Evolutionary conservation across 2,113 vertebrate genomes (phyloP).

Genomic region (Piaya cayana): DNA sequence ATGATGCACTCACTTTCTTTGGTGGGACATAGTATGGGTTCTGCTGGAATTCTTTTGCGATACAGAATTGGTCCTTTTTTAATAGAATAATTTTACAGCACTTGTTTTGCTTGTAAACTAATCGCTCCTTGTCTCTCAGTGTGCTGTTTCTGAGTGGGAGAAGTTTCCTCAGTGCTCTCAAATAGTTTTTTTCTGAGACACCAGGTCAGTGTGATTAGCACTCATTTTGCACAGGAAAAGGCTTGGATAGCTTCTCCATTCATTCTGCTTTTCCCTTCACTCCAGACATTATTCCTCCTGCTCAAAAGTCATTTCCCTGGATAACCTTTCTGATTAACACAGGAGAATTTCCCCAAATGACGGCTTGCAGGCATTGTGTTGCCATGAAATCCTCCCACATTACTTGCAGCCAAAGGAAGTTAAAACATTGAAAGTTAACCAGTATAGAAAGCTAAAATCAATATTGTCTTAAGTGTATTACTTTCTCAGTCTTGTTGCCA

Average conservation of each 20-base stretch:
- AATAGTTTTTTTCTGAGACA: not conserved
- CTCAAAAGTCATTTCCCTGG: conserved; percentile 25
- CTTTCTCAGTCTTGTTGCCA: not conserved
- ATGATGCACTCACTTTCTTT: not conserved
- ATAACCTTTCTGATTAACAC: conserved; percentile 13
- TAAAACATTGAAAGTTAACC: not conserved
- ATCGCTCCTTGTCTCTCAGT: not conserved
- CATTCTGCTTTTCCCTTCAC: not conserved
- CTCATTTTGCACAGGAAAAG: conserved; percentile 11
- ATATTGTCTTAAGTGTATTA: not conserved
- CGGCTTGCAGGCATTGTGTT: not conserved
- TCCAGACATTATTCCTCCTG: conserved; percentile 6
- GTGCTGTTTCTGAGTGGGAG: not conserved
- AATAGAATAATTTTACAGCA: not conserved
- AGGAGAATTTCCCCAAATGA: not conserved
- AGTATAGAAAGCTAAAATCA: not conserved
- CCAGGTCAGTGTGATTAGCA: not conserved
- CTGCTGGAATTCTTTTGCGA: not conserved
- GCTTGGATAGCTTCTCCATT: not conserved
- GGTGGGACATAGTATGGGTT: not conserved
- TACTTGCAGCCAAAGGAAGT: conserved; percentile 8
- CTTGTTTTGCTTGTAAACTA: not conserved
- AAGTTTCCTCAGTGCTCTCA: not conserved
- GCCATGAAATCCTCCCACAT: not conserved
- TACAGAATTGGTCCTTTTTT: not conserved